Percentiles rank a stretch among this genome's conserved stretches.
Evolutionary conservation across 2,113 vertebrate genomes (phyloP).

Genomic region (Heterotis niloticus): DNA sequence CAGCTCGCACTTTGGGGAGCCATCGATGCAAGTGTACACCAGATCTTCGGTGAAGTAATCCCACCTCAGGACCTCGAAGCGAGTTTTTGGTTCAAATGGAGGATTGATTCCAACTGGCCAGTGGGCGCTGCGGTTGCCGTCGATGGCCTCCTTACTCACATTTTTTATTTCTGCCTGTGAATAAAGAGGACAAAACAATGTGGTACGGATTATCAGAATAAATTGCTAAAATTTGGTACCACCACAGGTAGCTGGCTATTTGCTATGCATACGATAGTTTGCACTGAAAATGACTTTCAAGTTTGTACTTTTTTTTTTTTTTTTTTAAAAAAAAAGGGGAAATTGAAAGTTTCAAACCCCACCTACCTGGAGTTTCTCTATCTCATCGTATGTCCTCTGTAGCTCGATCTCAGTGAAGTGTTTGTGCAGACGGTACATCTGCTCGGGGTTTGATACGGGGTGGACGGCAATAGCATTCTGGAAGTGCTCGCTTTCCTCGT

Average conservation of each 20-base stretch:
- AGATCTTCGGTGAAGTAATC: conserved; percentile 94
- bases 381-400: conserved; percentile 87
- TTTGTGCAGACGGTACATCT: conserved; percentile 90
- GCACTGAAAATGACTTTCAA: too few species aligned
- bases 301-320: too few species aligned
- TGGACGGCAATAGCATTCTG: conserved; percentile 80
- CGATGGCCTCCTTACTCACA: conserved; percentile 76
- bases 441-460: conserved; percentile 82
- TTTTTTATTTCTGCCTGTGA: conserved; percentile 89
- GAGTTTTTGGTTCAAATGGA: conserved; percentile 81
- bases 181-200: conserved; percentile 13
- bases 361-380: conserved; percentile 87
- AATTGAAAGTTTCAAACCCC: conserved; percentile 1
- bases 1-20: conserved; percentile 84
- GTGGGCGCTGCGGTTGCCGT: conserved; percentile 69
- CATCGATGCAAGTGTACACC: conserved; percentile 81
- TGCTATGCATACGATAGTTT: too few species aligned
- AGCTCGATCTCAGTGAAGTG: conserved; percentile 87
- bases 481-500: conserved; percentile 70
- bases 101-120: conserved; percentile 88
- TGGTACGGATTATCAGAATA: too few species aligned
- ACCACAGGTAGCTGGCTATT: too few species aligned
- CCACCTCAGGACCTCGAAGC: conserved; percentile 92
- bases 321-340: too few species aligned
- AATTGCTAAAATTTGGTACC: too few species aligned